Conservation (phyloP, 2,113 vertebrate genomes). For the Sceloporus tristichus region DNA sequence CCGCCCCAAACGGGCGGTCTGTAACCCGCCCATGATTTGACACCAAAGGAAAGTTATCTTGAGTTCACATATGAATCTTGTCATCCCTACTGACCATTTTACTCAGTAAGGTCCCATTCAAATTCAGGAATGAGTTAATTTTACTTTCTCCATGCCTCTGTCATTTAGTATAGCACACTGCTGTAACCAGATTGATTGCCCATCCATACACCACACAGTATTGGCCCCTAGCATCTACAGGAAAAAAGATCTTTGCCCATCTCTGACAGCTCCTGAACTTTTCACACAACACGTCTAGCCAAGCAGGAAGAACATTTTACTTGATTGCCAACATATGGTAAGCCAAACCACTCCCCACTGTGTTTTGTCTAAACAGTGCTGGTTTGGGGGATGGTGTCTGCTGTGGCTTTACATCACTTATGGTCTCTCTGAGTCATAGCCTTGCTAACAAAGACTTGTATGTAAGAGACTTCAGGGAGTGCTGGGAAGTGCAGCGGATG, state of each 20-base stretch:
- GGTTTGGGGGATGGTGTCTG: slow-evolving; percentile 38
- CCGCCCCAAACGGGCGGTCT: no score
- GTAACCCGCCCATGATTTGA: background rate
- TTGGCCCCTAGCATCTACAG: background rate
- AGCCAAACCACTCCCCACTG: background rate
- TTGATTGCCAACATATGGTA: background rate
- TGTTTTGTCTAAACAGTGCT: slow-evolving; percentile 35
- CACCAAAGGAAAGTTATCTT: background rate
- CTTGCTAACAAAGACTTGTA: slow-evolving; percentile 31
- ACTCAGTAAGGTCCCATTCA: slow-evolving; percentile 7
- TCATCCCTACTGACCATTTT: slow-evolving; percentile 3
- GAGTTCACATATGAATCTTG: slow-evolving; percentile 10
- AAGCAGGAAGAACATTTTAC: background rate
- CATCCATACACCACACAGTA: slow-evolving; percentile 20
- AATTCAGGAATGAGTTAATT: slow-evolving; percentile 18
- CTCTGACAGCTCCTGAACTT: background rate
- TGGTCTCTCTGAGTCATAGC: slow-evolving; percentile 23
- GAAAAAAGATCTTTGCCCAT: slow-evolving; percentile 2
- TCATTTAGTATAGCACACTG: background rate
- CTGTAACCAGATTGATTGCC: background rate
- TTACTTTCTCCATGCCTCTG: slow-evolving; percentile 7
- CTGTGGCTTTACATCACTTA: slow-evolving; percentile 50
- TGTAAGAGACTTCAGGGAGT: background rate
- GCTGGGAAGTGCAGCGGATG: slow-evolving; percentile 43
- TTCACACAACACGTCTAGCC: background rate